These are phyloP conservation scores for Dascillus cervinus DNA, from an alignment of 2,888 invertebrate species.

Conservation along the genomic window DNA sequence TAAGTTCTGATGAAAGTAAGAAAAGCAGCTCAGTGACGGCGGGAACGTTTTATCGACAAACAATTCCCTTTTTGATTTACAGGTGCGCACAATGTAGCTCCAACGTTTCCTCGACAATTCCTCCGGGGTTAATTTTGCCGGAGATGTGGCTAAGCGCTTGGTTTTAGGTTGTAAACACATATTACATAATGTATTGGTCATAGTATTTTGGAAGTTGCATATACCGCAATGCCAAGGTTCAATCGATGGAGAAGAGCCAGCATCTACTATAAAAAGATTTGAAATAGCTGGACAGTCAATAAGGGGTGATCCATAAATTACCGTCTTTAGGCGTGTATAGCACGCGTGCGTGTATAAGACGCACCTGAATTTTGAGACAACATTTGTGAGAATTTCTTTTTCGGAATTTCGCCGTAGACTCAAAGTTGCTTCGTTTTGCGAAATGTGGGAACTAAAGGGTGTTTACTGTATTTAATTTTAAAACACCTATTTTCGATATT, in stretches of 20 bases:
- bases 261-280: constrained; percentile 8
- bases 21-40: constrained; percentile 79
- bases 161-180: constrained; percentile 59
- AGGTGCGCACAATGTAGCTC: constrained; percentile 86
- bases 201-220: constrained; percentile 73
- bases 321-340: too few species aligned
- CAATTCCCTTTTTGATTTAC: constrained; percentile 77
- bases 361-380: too few species aligned
- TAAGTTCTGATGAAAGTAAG: constrained; percentile 63
- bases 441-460: too few species aligned
- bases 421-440: too few species aligned
- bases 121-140: constrained; percentile 68
- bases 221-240: constrained; percentile 66
- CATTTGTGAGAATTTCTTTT: too few species aligned
- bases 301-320: too few species aligned
- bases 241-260: constrained; percentile 6
- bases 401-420: too few species aligned
- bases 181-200: constrained; percentile 52
- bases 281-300: too few species aligned
- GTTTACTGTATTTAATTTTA: too few species aligned
- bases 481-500: too few species aligned
- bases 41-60: constrained; percentile 95
- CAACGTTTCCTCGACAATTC: constrained; percentile 82
- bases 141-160: constrained; percentile 30
- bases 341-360: too few species aligned